A percentile compares a stretch with the other conserved stretches of the same genome.
Evolutionary conservation across 2,113 vertebrate genomes (phyloP).

Genomic region (Pollachius pollachius): DNA sequence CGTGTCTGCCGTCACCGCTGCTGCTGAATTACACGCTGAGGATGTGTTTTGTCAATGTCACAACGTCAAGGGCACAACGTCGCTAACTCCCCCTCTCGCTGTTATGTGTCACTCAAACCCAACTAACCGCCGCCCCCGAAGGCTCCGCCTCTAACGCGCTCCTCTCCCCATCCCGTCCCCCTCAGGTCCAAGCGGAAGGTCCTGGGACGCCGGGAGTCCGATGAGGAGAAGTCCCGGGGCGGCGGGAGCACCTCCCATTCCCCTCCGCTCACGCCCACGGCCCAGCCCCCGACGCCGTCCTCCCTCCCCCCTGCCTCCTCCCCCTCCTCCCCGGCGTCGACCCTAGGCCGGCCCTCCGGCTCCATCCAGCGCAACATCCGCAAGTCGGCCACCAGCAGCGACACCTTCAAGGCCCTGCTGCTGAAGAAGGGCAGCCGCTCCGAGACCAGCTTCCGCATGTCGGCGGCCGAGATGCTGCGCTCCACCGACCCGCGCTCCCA

Average conservation of each 20-base stretch:
- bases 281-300: not conserved
- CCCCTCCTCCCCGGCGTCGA: slow-evolving; percentile 64
- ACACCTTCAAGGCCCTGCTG: slow-evolving; percentile 97
- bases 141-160: not conserved
- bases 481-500: slow-evolving; percentile 89
- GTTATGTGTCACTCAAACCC: no score
- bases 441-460: slow-evolving; percentile 91
- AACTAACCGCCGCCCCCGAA: no score
- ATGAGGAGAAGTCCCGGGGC: slow-evolving; percentile 83
- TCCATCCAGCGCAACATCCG: slow-evolving; percentile 91
- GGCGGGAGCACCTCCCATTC: slow-evolving; percentile 77
- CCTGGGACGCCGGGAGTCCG: slow-evolving; percentile 92
- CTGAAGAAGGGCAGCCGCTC: slow-evolving; percentile 93
- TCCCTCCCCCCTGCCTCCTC: slow-evolving; percentile 81
- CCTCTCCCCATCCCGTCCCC: not conserved
- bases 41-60: slow-evolving; percentile 42
- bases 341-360: slow-evolving; percentile 77
- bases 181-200: slow-evolving; percentile 94
- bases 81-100: not conserved
- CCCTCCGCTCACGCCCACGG: slow-evolving; percentile 85
- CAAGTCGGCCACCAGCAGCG: slow-evolving; percentile 93
- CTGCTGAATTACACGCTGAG: slow-evolving; percentile 46
- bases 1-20: slow-evolving; percentile 17
- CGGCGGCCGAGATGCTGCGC: slow-evolving; percentile 91
- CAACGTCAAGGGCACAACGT: not conserved